Evolutionary conservation across 2,888 invertebrate species (phyloP), one percentile per base, ranked within the genome.

Genomic region (Strigamia maritima): DNA sequence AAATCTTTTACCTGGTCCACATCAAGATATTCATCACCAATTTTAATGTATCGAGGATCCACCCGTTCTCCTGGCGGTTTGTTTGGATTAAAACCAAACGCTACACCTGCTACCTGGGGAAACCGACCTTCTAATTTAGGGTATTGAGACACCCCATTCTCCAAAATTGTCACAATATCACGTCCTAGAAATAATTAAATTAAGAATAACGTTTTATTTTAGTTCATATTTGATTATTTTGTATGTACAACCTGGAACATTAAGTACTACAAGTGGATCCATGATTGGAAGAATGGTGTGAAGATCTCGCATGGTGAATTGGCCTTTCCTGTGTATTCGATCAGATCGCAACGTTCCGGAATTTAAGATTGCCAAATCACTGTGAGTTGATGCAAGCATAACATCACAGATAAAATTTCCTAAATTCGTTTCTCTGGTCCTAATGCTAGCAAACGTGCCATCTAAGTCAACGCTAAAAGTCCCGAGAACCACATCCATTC

Each of bases 81-180:
- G 8, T 82, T 82, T 22, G 87, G 86, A 82, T 88, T 86, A 83
- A 87, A 88, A 3, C 85, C 86, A 83, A 87, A 88, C 26, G 81
- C 81, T 24, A 88, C 81, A 6, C 88, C 88, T 0, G 94, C 91
- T 49, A 94, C 92, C 88, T 95, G 95, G 0, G 94, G 94, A 85
- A 96, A 96, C 82, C 95, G 86, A 0, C 95, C 95, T 85, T 95
- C 95, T 28, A 95, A 86, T 83, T 92, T 93, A 0, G 96, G 96
- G 86, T 93, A 95, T 85, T 92, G 91, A 81, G 90, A 91, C 31
- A 96, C 95, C 0, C 93, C 90, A 85, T 96, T 96, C 86, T 96
- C 96, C 79, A 96, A 84, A 0, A 92, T 91, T 79, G 90, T 88
- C 82, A 93, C 86, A 22, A 95, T 84, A 80, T 90, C 89, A 70